These are phyloP conservation scores for Bothrops jararaca DNA, from an alignment of 2,113 vertebrate species.

Conservation along the genomic window DNA sequence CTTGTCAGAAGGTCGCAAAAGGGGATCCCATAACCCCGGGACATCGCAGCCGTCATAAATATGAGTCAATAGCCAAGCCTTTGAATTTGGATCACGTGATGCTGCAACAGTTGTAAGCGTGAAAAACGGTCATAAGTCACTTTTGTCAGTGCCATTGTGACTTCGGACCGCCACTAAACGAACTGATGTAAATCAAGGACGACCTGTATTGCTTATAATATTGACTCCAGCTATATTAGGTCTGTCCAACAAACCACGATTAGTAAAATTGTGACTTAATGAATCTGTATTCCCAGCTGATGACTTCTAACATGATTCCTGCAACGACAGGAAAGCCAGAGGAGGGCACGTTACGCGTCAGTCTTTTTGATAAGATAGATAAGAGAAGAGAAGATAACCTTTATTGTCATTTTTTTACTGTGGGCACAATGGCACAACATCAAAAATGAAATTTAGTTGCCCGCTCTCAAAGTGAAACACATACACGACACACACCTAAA, in stretches of 20 bases:
- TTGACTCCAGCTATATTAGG: background rate
- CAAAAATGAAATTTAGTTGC: no score
- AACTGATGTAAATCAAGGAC: background rate
- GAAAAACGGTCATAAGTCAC: background rate
- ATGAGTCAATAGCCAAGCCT: background rate
- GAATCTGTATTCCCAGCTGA: background rate
- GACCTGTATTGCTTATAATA: background rate
- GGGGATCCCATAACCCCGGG: no score
- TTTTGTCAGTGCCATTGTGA: background rate
- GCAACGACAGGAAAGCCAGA: background rate
- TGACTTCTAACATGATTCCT: background rate
- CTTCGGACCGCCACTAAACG: accelerated
- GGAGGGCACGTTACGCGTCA: background rate
- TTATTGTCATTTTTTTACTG: no score
- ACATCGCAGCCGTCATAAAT: background rate
- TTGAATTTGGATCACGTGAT: background rate
- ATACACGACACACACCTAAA: no score
- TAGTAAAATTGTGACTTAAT: background rate
- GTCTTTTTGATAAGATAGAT: background rate
- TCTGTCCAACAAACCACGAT: background rate
- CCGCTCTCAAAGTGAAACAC: no score
- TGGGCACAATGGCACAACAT: no score
- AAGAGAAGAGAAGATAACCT: no score
- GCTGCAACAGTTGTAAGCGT: accelerated
- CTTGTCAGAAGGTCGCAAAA: background rate